Evolutionary conservation across 1,140 invertebrate genomes (phyloP).

Genomic region (Lasioglossum albipes): DNA sequence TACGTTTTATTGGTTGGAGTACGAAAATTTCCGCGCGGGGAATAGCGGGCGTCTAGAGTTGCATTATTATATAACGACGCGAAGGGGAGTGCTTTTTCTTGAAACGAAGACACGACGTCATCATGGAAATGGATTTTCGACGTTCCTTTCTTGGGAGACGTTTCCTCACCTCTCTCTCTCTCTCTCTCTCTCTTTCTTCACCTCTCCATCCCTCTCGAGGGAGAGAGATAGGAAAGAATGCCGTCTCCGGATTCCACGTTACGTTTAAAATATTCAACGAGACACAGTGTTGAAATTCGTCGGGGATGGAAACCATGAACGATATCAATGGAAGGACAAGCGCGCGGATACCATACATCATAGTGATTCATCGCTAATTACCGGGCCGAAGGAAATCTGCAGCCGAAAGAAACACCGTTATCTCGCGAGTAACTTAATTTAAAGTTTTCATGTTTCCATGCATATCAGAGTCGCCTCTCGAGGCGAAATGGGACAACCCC

Average conservation of each 20-base stretch:
- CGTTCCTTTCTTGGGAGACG: neutral
- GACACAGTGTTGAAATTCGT: neutral
- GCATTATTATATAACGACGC: conserved; percentile 2
- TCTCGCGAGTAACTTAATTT: neutral
- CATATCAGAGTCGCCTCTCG: neutral
- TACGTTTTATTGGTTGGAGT: neutral
- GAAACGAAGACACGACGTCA: conserved; percentile 13
- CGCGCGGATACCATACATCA: neutral
- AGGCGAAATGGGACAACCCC: neutral
- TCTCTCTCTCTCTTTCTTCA: neutral
- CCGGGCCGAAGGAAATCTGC: too few species aligned
- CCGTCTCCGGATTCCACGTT: neutral
- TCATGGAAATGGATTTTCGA: conserved; percentile 38
- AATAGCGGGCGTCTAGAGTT: too few species aligned
- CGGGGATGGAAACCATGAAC: neutral
- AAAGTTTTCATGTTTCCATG: neutral
- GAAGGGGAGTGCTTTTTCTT: conserved; percentile 1
- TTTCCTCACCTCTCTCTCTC: neutral
- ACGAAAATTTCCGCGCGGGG: neutral
- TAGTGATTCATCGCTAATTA: neutral
- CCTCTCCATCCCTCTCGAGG: too few species aligned
- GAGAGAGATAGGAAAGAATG: neutral
- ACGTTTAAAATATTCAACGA: neutral
- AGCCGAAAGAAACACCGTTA: too few species aligned
- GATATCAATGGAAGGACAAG: neutral